Base-by-base conservation (phyloP, 2,113 vertebrate species). In the Corynorhinus townsendii region DNA sequence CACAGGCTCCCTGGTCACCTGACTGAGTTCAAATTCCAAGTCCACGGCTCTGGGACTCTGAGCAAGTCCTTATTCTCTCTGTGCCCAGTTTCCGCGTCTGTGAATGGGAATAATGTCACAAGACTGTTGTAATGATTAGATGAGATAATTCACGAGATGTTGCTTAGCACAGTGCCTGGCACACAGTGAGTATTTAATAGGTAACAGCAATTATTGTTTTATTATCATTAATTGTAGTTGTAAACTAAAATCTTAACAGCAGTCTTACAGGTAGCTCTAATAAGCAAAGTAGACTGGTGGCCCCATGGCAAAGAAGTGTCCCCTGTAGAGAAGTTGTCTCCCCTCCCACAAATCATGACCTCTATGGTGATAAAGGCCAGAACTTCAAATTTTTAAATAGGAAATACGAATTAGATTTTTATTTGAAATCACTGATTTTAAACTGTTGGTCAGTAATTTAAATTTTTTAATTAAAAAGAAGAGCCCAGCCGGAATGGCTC, bases 281-380 rank as follows among this genome's bases (percentile, higher is more conserved):
- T 5, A 26, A 79, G n/a, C 81, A 40, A 62, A 38, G 68, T 8
- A 5, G 35, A 28, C 1, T 0, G 43, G 45, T 9, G 49, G n/a
- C 20, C 33, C 28, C 1, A 0, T 0, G 49, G 75, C 35, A 24
- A 81, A 35, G 56, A 4, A 35, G 38, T 7, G 28, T 45, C 69
- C 52, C 12, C 0, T 0, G 17, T 2, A 30, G 35, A 68, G 38
- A 26, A 14, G 8, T 30, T 59, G 7, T 20, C 40, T 16, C 38
- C 24, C 3, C 16, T 45, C 56, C 14, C 26, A 26, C 73, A 62
- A 68, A 69, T 11, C 20, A 71, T 47, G 47, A 22, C 12, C 5
- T 80, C 66, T 59, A 26, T 33, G 43, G n/a, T 38, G 88, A 79
- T 3, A 45, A 88, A 87, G 26, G 26, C 16, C 68, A 90, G 68